Percentiles rank a stretch among this genome's conserved stretches.
Conservation (phyloP, 2,113 vertebrate genomes). For the Rhinolophus ferrumequinum region DNA sequence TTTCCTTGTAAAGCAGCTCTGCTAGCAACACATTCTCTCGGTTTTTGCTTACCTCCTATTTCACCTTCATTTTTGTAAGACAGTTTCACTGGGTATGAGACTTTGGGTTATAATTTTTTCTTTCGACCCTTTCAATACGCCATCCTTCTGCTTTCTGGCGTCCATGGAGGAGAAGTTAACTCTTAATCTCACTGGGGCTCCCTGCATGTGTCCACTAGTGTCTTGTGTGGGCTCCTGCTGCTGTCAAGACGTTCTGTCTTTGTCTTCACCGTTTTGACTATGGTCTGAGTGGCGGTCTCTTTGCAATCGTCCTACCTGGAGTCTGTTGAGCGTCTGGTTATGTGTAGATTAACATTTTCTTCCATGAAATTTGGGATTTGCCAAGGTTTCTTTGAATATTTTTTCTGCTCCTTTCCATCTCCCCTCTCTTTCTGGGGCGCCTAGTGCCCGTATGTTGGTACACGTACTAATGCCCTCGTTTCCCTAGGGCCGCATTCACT, state of each 20-base stretch:
- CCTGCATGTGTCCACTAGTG: too few relatives aligned
- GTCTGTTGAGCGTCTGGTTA: not conserved
- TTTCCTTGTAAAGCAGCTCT: not conserved
- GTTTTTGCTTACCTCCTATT: not conserved
- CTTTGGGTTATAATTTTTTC: not conserved
- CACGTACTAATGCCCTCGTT: too few relatives aligned
- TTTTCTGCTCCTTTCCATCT: not conserved
- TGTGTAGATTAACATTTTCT: not conserved
- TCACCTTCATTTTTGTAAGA: not conserved
- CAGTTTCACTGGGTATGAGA: not conserved
- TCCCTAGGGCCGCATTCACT: not conserved
- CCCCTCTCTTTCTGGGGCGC: not conserved
- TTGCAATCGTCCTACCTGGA: not conserved
- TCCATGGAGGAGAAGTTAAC: not conserved
- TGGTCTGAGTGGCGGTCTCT: not conserved
- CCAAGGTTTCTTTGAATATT: not conserved
- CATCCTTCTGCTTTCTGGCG: not conserved
- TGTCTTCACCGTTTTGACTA: not conserved
- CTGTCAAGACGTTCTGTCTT: not conserved
- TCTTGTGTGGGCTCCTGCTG: not conserved
- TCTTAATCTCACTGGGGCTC: fast-evolving
- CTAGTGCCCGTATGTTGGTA: not conserved
- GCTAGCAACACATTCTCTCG: too few relatives aligned
- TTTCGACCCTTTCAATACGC: not conserved
- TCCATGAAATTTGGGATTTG: not conserved